A percentile compares a stretch with the other conserved stretches of the same genome.
Evolutionary conservation across 2,797 vertebrate genomes (phyloP).

Genomic region (Momotus momota): DNA sequence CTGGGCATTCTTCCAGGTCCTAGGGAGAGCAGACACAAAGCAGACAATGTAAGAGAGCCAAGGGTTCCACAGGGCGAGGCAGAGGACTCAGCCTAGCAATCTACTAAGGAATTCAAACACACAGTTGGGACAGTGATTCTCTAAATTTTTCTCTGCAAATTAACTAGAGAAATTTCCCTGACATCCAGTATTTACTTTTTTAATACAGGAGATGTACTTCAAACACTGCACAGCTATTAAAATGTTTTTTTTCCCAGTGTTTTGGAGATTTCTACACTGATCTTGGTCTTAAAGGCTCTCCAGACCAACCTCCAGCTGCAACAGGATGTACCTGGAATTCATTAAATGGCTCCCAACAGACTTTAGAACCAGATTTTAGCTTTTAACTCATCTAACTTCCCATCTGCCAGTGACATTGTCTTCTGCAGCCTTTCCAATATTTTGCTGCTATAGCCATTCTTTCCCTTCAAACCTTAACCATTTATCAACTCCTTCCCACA

Average conservation of each 20-base stretch:
- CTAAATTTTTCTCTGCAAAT: background rate
- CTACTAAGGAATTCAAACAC: background rate
- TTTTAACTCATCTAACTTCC: background rate
- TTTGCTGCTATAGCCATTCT: background rate
- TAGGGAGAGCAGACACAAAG: constrained; percentile 66
- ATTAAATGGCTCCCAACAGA: background rate
- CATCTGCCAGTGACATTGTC: background rate
- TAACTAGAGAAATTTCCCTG: background rate
- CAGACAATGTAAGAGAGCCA: background rate
- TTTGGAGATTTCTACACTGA: background rate
- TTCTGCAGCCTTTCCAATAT: background rate
- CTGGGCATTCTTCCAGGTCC: constrained; percentile 97
- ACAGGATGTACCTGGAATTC: background rate
- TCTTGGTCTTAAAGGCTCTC: background rate
- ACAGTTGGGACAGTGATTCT: background rate
- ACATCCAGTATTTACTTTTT: background rate
- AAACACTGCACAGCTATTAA: background rate
- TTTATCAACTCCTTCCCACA: background rate
- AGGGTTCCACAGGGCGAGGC: background rate
- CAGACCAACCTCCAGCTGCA: background rate
- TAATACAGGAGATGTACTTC: background rate
- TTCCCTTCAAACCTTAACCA: background rate
- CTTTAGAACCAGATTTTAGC: background rate
- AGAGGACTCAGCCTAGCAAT: background rate
- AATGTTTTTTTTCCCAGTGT: background rate